Evolutionary conservation across 2,888 invertebrate genomes (phyloP).

Genomic region (Arrhopalites spinosus): DNA sequence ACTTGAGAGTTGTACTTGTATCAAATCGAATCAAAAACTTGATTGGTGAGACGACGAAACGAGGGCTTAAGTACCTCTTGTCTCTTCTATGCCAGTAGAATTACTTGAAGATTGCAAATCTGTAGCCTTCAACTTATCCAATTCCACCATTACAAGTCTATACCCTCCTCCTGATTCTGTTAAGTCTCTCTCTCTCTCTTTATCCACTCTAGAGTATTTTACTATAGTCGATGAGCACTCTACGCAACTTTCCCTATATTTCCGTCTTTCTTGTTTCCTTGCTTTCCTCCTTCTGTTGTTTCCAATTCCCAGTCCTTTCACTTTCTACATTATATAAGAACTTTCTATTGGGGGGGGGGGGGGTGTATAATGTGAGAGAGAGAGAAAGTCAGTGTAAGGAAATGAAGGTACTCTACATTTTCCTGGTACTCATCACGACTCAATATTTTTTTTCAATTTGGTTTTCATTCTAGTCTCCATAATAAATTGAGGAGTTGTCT

Average conservation of each 20-base stretch:
- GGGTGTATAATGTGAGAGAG: too few species aligned
- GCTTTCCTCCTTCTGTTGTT: too few species aligned
- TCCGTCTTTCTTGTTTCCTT: too few species aligned
- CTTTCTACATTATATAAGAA: too few species aligned
- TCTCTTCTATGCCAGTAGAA: slow-evolving; percentile 7
- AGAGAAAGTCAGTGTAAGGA: too few species aligned
- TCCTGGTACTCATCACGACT: too few species aligned
- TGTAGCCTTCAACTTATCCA: slow-evolving; percentile 19
- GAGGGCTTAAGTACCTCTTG: slow-evolving; percentile 33
- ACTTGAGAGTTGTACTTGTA: slow-evolving; percentile 32
- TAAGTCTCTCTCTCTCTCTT: slow-evolving; percentile 5
- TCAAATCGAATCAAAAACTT: slow-evolving; percentile 37
- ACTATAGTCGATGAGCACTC: background rate
- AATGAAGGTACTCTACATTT: too few species aligned
- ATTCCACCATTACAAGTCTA: background rate
- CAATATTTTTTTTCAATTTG: background rate
- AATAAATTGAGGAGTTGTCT: background rate
- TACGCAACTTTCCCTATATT: background rate
- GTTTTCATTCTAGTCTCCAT: background rate
- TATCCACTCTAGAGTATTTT: background rate
- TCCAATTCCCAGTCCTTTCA: too few species aligned
- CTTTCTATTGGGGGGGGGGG: too few species aligned
- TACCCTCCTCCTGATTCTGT: slow-evolving; percentile 8
- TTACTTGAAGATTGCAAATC: slow-evolving; percentile 31
- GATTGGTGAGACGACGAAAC: slow-evolving; percentile 34